Evolutionary conservation across 2,113 vertebrate species (phyloP).

Genomic region (Trogon surrucura): DNA sequence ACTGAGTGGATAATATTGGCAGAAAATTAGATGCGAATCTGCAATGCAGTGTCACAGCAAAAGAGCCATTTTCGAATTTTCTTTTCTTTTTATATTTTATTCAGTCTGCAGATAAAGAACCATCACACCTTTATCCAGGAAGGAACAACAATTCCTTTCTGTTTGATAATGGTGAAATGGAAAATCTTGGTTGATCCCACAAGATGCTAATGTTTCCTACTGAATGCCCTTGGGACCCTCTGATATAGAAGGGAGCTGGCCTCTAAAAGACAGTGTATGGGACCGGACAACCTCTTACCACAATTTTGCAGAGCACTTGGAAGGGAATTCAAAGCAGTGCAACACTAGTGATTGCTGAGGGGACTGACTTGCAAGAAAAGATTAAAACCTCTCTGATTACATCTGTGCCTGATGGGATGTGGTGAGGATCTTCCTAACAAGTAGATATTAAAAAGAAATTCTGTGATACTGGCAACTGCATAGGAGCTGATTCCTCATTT

Average conservation of each 20-base stretch:
- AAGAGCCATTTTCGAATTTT: neutral
- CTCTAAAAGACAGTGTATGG: neutral
- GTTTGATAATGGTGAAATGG: neutral
- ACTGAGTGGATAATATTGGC: constrained; percentile 4
- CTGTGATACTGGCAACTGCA: neutral
- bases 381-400: constrained; percentile 24
- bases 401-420: neutral
- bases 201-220: neutral
- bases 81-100: neutral
- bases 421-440: neutral
- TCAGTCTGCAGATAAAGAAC: neutral
- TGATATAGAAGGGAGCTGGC: neutral
- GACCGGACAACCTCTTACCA: neutral
- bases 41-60: neutral
- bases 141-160: neutral
- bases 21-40: neutral
- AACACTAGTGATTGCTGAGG: neutral
- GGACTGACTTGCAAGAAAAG: neutral
- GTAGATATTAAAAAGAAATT: neutral
- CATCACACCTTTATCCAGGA: neutral
- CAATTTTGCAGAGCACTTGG: neutral
- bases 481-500: neutral
- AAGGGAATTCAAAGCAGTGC: neutral
- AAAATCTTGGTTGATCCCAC: neutral
- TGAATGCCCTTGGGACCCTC: neutral